These are phyloP conservation scores for Epinotia ramella DNA, from an alignment of 2,888 invertebrate species.

Conservation along the genomic window DNA sequence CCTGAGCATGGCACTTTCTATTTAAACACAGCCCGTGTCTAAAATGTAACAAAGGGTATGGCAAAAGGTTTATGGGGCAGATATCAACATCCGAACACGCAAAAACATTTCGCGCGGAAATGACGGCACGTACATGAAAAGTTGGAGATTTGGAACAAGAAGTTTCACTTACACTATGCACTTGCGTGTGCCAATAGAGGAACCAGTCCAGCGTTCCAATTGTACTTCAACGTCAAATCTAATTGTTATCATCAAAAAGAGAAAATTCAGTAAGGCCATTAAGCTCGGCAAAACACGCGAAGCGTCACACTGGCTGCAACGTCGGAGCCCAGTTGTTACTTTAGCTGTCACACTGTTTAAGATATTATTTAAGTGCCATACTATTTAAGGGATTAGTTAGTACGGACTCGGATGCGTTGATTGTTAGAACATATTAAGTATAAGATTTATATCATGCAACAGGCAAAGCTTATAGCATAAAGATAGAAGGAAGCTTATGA, in stretches of 20 bases:
- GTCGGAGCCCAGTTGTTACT: conserved; percentile 70
- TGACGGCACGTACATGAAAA: conserved; percentile 81
- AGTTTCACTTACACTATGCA: conserved; percentile 84
- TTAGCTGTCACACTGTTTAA: conserved; percentile 57
- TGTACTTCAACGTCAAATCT: conserved; percentile 72
- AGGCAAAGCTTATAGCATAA: conserved; percentile 66
- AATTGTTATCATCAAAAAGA: conserved; percentile 75
- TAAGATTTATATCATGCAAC: conserved; percentile 68
- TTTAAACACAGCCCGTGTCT: conserved; percentile 73
- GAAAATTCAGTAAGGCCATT: conserved; percentile 82
- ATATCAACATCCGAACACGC: conserved; percentile 81
- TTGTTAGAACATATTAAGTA: conserved; percentile 60
- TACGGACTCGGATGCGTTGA: conserved; percentile 68
- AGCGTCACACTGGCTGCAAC: conserved; percentile 80
- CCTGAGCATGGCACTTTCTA: conserved; percentile 85
- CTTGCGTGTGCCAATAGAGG: conserved; percentile 84
- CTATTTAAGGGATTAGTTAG: conserved; percentile 76
- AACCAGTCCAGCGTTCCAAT: conserved; percentile 80
- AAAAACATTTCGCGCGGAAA: conserved; percentile 79
- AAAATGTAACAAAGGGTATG: conserved; percentile 69
- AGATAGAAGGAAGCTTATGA: conserved; percentile 51
- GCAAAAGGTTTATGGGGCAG: conserved; percentile 74
- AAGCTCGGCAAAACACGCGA: conserved; percentile 81
- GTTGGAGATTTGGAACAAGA: conserved; percentile 86
- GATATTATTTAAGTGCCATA: conserved; percentile 82